These are phyloP conservation scores for Scaptomyza montana DNA, from an alignment of 1,140 invertebrate genomes.

Conservation along the genomic window DNA sequence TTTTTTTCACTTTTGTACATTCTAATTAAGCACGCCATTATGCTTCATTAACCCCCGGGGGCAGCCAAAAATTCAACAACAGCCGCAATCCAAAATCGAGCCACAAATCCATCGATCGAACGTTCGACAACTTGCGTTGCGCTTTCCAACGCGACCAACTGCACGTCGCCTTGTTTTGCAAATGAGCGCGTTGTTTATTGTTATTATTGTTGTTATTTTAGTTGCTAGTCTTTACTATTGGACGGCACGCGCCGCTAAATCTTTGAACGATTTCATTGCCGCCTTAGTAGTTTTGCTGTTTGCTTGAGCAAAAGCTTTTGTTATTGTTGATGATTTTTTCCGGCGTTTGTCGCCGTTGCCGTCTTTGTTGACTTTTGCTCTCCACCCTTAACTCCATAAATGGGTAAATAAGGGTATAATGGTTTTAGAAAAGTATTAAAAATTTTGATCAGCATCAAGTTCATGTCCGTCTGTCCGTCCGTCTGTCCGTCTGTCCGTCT, in stretches of 20 bases:
- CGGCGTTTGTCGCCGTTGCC: no score
- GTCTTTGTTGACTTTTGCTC: slow-evolving; percentile 63
- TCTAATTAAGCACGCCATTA: slow-evolving; percentile 68
- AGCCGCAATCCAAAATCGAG: neutral
- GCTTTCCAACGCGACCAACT: slow-evolving; percentile 66
- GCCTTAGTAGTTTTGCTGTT: neutral
- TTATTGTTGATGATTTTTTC: slow-evolving; percentile 47
- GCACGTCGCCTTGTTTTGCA: slow-evolving; percentile 65
- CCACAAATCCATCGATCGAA: slow-evolving; percentile 31
- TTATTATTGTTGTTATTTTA: slow-evolving; percentile 26
- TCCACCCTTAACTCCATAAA: no score
- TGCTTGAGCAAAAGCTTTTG: slow-evolving; percentile 45
- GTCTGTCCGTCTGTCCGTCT: no score
- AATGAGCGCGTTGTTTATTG: slow-evolving; percentile 38
- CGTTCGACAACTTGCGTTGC: slow-evolving; percentile 21
- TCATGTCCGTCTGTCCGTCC: no score
- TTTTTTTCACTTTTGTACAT: slow-evolving; percentile 31
- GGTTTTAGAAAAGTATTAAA: no score
- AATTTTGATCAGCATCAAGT: no score
- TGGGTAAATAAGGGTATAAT: no score
- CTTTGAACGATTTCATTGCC: slow-evolving; percentile 58
- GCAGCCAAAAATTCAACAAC: slow-evolving; percentile 17
- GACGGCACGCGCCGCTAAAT: slow-evolving; percentile 73
- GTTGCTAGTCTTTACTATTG: slow-evolving; percentile 48
- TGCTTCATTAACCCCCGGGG: slow-evolving; percentile 71